These are phyloP conservation scores for Adela reaumurella DNA, from an alignment of 2,888 invertebrate species.

Conservation along the genomic window DNA sequence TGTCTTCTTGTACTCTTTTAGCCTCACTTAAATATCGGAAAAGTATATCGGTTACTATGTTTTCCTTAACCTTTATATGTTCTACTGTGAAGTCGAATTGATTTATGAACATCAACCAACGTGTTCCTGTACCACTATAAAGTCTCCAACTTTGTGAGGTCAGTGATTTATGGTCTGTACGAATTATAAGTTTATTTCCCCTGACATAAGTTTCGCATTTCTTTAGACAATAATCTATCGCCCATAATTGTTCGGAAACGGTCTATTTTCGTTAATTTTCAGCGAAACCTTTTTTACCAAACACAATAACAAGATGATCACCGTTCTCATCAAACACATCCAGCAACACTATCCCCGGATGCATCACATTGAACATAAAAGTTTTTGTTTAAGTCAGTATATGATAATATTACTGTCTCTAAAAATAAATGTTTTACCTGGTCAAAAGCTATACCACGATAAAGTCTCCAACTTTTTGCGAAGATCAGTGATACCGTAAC, in stretches of 20 bases:
- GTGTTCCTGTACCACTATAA: conserved; percentile 12
- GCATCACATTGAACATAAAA: background rate
- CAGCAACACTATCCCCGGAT: conserved; percentile 14
- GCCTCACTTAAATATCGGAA: conserved; percentile 12
- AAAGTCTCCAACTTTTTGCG: too few species aligned
- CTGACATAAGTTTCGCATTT: conserved; percentile 17
- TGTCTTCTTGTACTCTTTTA: conserved; percentile 2
- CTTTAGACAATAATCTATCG: conserved; percentile 13
- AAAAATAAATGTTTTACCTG: background rate
- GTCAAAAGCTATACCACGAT: too few species aligned
- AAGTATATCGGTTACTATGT: conserved; percentile 16
- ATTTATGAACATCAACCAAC: conserved; percentile 16
- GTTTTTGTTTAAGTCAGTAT: background rate
- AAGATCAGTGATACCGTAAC: too few species aligned
- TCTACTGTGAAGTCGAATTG: conserved; percentile 14
- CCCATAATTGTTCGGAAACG: conserved; percentile 15
- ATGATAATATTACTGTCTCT: background rate
- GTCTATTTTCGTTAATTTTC: conserved; percentile 13
- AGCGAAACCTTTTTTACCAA: conserved; percentile 13
- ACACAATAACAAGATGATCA: conserved; percentile 10
- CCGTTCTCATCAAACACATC: conserved; percentile 3
- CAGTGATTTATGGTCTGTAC: conserved; percentile 17
- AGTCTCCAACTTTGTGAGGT: conserved; percentile 15
- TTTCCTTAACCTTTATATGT: conserved; percentile 15
- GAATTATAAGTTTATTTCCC: conserved; percentile 11